These are phyloP conservation scores for Drosophila nr. fundita DNA, from an alignment of 2,888 invertebrate species.

Conservation along the genomic window DNA sequence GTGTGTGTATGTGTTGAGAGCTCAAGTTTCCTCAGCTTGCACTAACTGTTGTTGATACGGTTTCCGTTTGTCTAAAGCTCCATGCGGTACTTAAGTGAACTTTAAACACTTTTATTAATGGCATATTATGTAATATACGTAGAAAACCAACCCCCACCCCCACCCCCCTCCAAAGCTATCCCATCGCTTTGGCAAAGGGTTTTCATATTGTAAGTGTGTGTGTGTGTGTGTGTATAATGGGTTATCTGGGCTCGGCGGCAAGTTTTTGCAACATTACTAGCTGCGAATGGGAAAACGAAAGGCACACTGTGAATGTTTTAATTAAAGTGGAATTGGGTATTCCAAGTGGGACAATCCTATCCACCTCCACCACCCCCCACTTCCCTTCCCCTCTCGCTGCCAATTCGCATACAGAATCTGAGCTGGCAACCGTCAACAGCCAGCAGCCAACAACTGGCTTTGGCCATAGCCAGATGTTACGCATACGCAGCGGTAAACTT, in stretches of 20 bases:
- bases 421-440: conserved; percentile 50
- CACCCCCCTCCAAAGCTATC: neutral
- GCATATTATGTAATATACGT: conserved; percentile 81
- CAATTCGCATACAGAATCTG: conserved; percentile 30
- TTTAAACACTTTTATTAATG: conserved; percentile 81
- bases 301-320: conserved; percentile 76
- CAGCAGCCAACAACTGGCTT: conserved; percentile 43
- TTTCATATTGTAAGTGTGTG: neutral
- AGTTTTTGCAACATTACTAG: conserved; percentile 76
- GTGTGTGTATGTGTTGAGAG: conserved; percentile 46
- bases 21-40: conserved; percentile 66
- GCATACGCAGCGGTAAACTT: conserved; percentile 76
- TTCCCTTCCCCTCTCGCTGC: neutral
- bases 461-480: conserved; percentile 75
- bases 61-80: conserved; percentile 81
- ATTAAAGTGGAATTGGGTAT: conserved; percentile 82
- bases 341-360: conserved; percentile 68
- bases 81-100: conserved; percentile 80
- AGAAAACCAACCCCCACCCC: conserved; percentile 1
- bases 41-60: conserved; percentile 78
- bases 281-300: conserved; percentile 64
- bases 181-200: conserved; percentile 24
- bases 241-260: conserved; percentile 53
- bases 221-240: conserved; percentile 28
- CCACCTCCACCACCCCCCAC: neutral